phyloP scores from a whole-genome alignment of 2,113 vertebrate genomes.

The Oceanodroma tethys region DNA sequence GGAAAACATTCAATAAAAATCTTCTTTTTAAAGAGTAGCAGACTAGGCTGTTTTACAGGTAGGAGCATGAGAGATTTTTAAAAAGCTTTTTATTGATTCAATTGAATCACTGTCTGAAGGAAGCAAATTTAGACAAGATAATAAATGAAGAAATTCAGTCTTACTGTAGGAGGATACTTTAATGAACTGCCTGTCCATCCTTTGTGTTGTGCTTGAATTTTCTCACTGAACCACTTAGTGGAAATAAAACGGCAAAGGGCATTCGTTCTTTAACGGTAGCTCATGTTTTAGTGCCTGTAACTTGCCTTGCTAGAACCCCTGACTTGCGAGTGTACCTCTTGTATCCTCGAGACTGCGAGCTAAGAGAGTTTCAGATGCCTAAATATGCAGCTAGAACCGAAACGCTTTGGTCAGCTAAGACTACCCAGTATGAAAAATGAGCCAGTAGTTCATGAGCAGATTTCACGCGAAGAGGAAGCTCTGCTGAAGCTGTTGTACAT shows the following conservation, averaged over 20 bases:
- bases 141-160: neutral
- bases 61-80: neutral
- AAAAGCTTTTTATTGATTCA: neutral
- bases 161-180: neutral
- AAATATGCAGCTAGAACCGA: neutral
- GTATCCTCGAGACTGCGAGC: neutral
- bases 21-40: neutral
- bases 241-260: neutral
- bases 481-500: neutral
- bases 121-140: neutral
- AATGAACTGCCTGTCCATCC: neutral
- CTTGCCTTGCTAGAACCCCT: neutral
- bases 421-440: neutral
- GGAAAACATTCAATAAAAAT: neutral
- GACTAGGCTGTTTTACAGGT: neutral
- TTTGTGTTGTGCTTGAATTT: neutral
- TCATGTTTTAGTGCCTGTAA: neutral
- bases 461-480: neutral
- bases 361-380: neutral
- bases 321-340: neutral
- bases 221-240: neutral
- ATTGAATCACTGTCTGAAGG: neutral
- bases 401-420: neutral
- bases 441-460: neutral
- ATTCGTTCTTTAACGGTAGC: neutral